phyloP scores from a whole-genome alignment of 2,888 invertebrate species.

The Steromphala cineraria region DNA sequence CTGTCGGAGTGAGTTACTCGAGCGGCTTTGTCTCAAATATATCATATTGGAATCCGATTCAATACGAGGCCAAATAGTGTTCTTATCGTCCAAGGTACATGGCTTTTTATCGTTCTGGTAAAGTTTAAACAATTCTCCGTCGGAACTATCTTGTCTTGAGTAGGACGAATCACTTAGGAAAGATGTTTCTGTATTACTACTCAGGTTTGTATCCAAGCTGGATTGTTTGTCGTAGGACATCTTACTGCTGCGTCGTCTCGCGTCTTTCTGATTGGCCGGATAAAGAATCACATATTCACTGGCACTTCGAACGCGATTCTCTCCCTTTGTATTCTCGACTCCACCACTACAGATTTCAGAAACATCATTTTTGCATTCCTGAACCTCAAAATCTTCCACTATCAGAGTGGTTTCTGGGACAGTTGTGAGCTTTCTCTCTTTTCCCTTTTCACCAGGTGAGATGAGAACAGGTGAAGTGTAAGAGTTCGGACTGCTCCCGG shows the following conservation, averaged over 20 bases:
- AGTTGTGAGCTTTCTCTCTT: slow-evolving; percentile 47
- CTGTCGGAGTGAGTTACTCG: background rate
- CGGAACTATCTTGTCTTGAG: slow-evolving; percentile 27
- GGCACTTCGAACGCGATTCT: slow-evolving; percentile 38
- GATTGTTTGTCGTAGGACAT: slow-evolving; percentile 18
- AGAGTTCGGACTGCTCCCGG: background rate
- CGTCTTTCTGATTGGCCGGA: slow-evolving; percentile 28
- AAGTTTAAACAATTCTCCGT: background rate
- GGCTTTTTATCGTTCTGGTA: slow-evolving; percentile 5
- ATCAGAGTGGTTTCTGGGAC: slow-evolving; percentile 46
- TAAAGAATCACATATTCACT: slow-evolving; percentile 56
- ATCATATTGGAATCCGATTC: background rate
- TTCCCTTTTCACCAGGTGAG: slow-evolving; percentile 23
- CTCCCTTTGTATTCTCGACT: background rate
- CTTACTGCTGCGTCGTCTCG: slow-evolving; percentile 10
- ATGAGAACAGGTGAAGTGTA: slow-evolving; percentile 19
- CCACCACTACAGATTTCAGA: background rate
- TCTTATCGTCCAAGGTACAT: background rate
- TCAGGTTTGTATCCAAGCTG: slow-evolving; percentile 29
- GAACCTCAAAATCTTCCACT: slow-evolving; percentile 28
- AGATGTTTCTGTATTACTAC: slow-evolving; percentile 40
- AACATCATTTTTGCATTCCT: background rate
- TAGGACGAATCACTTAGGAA: slow-evolving; percentile 39
- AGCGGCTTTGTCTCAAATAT: background rate
- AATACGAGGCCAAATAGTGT: background rate